A percentile compares a stretch with the other conserved stretches of the same genome.
phyloP scores from a whole-genome alignment of 2,113 vertebrate genomes.

The Rhynchopsitta pachyrhyncha region DNA sequence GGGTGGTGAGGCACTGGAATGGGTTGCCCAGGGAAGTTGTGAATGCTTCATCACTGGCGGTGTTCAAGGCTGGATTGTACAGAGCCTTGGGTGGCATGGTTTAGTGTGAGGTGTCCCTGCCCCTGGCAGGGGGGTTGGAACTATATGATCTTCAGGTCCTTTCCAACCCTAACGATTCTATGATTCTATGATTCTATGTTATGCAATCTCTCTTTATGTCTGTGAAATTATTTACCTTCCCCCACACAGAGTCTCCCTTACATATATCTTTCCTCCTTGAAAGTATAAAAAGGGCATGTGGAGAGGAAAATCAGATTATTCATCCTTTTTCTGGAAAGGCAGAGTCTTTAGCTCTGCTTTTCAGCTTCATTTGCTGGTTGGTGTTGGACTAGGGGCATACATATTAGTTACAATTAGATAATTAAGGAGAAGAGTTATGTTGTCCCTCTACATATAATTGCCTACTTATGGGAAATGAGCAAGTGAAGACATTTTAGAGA shows the following conservation, averaged over 20 bases:
- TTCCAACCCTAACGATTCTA: no score
- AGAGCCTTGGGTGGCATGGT: no score
- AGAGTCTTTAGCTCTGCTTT: neutral
- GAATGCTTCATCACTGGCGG: no score
- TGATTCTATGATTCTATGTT: no score
- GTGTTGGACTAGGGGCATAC: neutral
- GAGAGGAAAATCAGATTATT: neutral
- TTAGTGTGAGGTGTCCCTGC: no score
- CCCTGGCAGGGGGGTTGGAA: no score
- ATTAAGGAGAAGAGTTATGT: neutral
- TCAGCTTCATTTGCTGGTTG: neutral
- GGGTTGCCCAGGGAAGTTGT: no score
- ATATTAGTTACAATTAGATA: neutral
- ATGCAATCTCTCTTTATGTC: rapidly evolving
- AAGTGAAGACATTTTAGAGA: neutral
- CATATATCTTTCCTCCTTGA: rapidly evolving
- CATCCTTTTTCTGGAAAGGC: neutral
- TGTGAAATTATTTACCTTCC: neutral
- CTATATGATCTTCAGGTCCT: no score
- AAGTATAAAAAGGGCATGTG: neutral
- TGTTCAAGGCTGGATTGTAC: no score
- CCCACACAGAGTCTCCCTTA: neutral
- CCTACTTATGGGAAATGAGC: neutral
- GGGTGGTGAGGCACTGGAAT: no score
- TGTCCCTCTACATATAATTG: neutral